These are phyloP conservation scores for Takifugu rubripes DNA, from an alignment of 2,797 vertebrate genomes.

Conservation along the genomic window DNA sequence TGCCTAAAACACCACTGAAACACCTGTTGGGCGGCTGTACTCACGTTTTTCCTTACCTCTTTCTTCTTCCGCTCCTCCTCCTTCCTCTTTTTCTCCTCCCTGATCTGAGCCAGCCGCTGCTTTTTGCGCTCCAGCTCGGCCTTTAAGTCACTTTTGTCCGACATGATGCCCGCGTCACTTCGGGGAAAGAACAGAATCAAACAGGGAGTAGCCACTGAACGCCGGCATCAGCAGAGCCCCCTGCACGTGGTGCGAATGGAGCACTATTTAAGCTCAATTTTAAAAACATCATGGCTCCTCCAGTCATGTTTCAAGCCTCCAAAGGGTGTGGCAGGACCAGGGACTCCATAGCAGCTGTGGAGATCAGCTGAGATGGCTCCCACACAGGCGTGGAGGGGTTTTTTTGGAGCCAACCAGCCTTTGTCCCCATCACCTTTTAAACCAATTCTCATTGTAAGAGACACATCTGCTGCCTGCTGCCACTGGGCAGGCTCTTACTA, in stretches of 20 bases:
- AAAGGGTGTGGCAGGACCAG: slow-evolving; percentile 24
- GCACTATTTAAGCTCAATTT: too few species aligned
- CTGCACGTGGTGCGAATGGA: too few species aligned
- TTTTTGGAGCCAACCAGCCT: too few species aligned
- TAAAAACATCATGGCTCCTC: neutral
- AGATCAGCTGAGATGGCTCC: neutral
- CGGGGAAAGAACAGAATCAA: slow-evolving; percentile 12
- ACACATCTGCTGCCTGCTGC: too few species aligned
- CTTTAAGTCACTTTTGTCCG: slow-evolving; percentile 98
- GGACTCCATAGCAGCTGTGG: neutral
- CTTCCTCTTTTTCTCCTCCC: slow-evolving; percentile 98
- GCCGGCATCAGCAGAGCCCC: too few species aligned
- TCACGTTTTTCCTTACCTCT: slow-evolving; percentile 84
- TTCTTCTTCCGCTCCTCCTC: slow-evolving; percentile 99
- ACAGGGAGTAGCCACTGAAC: neutral
- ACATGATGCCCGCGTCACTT: slow-evolving; percentile 79
- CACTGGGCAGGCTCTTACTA: too few species aligned
- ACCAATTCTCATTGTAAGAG: too few species aligned
- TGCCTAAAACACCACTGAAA: slow-evolving; percentile 28
- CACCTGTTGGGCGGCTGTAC: slow-evolving; percentile 31
- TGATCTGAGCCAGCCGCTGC: slow-evolving; percentile 95
- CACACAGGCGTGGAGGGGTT: neutral
- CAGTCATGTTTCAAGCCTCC: neutral
- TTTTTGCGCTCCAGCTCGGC: slow-evolving; percentile 98
- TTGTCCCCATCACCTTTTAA: too few species aligned